Evolutionary conservation across 2,797 vertebrate genomes (phyloP).

Genomic region (Holocentrus rufus): DNA sequence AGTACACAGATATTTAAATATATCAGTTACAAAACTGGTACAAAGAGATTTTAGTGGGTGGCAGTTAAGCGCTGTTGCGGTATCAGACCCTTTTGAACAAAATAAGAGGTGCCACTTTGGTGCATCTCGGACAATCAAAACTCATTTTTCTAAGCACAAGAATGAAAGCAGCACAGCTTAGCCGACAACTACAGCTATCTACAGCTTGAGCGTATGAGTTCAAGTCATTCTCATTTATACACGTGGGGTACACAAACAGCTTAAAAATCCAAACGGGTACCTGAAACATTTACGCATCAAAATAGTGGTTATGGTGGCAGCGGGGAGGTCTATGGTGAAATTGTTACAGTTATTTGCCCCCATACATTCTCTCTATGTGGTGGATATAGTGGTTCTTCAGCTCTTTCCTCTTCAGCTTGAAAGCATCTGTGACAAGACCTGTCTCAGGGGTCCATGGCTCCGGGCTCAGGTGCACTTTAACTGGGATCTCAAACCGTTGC

Average conservation of each 20-base stretch:
- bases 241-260: slow-evolving; percentile 33
- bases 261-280: slow-evolving; percentile 30
- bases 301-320: slow-evolving; percentile 44
- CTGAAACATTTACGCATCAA: slow-evolving; percentile 43
- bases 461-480: slow-evolving; percentile 93
- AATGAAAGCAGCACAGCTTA: slow-evolving; percentile 56
- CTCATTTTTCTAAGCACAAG: slow-evolving; percentile 16
- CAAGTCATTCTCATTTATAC: slow-evolving; percentile 31
- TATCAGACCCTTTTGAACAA: slow-evolving; percentile 36
- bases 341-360: slow-evolving; percentile 85
- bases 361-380: slow-evolving; percentile 98
- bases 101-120: slow-evolving; percentile 24
- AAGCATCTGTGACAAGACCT: slow-evolving; percentile 95
- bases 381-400: slow-evolving; percentile 97
- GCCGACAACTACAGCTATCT: slow-evolving; percentile 54
- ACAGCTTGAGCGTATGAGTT: slow-evolving; percentile 50
- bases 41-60: slow-evolving; percentile 57
- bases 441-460: slow-evolving; percentile 99
- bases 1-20: slow-evolving; percentile 41
- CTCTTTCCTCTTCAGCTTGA: slow-evolving; percentile 98
- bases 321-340: slow-evolving; percentile 3
- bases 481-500: slow-evolving; percentile 95
- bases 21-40: slow-evolving; percentile 55
- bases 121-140: slow-evolving; percentile 49
- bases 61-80: slow-evolving; percentile 68